Conservation (phyloP, 1,140 invertebrate genomes). For the Calephelis nemesis region DNA sequence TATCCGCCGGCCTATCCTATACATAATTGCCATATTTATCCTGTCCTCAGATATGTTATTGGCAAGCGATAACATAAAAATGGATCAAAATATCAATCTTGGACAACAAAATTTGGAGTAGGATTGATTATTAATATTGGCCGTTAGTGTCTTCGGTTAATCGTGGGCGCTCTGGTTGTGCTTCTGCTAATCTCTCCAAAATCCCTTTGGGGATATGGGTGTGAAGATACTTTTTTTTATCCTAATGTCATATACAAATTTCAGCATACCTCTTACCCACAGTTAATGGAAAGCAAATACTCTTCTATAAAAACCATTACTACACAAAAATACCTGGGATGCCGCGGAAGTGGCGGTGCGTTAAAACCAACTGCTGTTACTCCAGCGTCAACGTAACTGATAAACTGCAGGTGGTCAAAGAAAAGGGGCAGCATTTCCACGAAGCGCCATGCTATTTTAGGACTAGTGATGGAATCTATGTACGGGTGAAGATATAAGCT, state of each 20-base stretch:
- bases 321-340: constrained; percentile 30
- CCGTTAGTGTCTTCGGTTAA: too few relatives aligned
- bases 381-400: constrained; percentile 27
- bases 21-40: too few relatives aligned
- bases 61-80: too few relatives aligned
- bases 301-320: constrained; percentile 28
- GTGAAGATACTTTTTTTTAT: too few relatives aligned
- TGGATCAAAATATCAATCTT: too few relatives aligned
- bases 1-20: too few relatives aligned
- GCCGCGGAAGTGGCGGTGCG: constrained; percentile 25
- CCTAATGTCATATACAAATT: constrained; percentile 3
- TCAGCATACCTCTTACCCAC: constrained; percentile 31
- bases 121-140: too few relatives aligned
- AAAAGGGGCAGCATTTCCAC: constrained; percentile 34
- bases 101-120: too few relatives aligned
- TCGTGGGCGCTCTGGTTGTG: too few relatives aligned
- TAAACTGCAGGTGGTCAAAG: constrained; percentile 26
- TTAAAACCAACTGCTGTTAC: constrained; percentile 34
- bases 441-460: constrained; percentile 26
- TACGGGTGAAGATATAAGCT: constrained; percentile 8
- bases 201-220: too few relatives aligned
- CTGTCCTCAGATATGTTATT: too few relatives aligned
- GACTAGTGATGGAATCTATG: constrained; percentile 28
- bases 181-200: too few relatives aligned
- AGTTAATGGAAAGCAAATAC: constrained; percentile 26